Evolutionary conservation across 2,113 vertebrate genomes (phyloP), one percentile per base, ranked within the genome.

Genomic region (Diphyllodes magnificus): DNA sequence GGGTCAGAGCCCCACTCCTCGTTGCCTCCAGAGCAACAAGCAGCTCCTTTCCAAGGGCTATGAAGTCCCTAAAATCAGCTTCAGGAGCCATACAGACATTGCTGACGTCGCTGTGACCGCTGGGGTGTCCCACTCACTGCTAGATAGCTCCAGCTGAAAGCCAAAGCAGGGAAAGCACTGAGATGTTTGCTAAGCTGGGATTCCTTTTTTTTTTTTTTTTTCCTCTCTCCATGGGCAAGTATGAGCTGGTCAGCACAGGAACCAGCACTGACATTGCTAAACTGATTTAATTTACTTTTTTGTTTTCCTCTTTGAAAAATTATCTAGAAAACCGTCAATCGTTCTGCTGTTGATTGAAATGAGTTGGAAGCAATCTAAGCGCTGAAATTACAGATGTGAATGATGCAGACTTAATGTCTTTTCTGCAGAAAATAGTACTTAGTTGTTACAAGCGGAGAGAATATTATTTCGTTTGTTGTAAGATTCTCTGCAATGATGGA

Each of bases 61-160:
- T 31, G 47, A 40, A 57, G n/a, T 28, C 54, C 50, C 35, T 35
- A 4, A 64, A 56, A 45, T 10, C 40, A 22, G 20, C 53, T 35
- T 57, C 17, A 11, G 0, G 15, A 69, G 35, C 23, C 28, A 4
- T 2, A 22, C 2, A 3, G 22, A 4, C 11, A 1, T 61, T 4
- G 19, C 40, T 31, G 51, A 25, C 31, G 31, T 13, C 0, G 1
- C 27, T 24, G 82, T 15, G 59, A 33, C 31, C 0, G 0, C 40
- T 1, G 18, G 51, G 31, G 7, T 69, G 56, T 53, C 51, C n/a
- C 42, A 18, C 42, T 13, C 0, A 0, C 86, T 86, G 76, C 49
- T 68, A 53, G 70, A 40, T 69, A 73, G 63, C 76, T 56, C 68
- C 82, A 69, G 45, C 50, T 1, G 30, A 81, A 71, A 86, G 72